A percentile compares a stretch with the other conserved stretches of the same genome.
These are phyloP conservation scores for Stratiomys singularior DNA, from an alignment of 2,888 invertebrate genomes.

Conservation along the genomic window DNA sequence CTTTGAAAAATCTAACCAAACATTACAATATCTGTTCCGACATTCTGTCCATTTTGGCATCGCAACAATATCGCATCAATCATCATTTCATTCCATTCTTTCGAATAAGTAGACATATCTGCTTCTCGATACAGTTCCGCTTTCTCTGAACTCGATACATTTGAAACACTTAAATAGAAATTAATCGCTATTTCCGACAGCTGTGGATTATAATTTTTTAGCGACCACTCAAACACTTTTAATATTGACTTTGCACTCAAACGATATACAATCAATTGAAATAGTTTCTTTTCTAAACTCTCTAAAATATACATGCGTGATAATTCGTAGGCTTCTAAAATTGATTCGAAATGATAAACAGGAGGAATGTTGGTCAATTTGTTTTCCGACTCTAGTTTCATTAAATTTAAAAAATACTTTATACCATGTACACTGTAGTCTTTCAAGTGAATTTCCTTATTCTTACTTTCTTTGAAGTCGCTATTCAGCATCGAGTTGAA, in stretches of 20 bases:
- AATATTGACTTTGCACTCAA: conserved; percentile 61
- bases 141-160: conserved; percentile 59
- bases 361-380: conserved; percentile 57
- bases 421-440: conserved; percentile 61
- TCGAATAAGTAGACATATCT: conserved; percentile 61
- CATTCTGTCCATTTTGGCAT: conserved; percentile 54
- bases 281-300: conserved; percentile 59
- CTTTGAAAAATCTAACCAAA: not conserved
- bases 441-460: conserved; percentile 63
- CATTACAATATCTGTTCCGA: conserved; percentile 4
- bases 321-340: conserved; percentile 64
- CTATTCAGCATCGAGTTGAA: conserved; percentile 65
- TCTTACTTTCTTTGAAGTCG: conserved; percentile 63
- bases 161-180: conserved; percentile 61
- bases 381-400: conserved; percentile 57
- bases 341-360: conserved; percentile 58
- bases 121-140: conserved; percentile 61
- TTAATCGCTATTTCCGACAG: conserved; percentile 64
- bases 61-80: conserved; percentile 62
- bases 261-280: conserved; percentile 58
- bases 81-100: conserved; percentile 65
- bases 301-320: conserved; percentile 64
- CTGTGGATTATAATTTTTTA: conserved; percentile 63
- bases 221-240: conserved; percentile 63
- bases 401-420: conserved; percentile 63